These are phyloP conservation scores for Limnephilus lunatus DNA, from an alignment of 2,888 invertebrate species.

Conservation along the genomic window DNA sequence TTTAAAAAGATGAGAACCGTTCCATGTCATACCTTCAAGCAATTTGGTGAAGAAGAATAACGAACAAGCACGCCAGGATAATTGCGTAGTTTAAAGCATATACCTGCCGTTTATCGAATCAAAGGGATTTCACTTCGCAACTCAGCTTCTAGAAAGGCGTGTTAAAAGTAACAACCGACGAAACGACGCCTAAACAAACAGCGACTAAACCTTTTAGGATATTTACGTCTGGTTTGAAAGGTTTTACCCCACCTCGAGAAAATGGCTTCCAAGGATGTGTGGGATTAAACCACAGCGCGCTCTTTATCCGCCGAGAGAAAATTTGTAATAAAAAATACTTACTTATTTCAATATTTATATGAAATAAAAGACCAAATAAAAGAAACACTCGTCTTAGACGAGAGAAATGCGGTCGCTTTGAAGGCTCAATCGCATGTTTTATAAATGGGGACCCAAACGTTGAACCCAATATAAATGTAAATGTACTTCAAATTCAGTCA, in stretches of 20 bases:
- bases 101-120: neutral
- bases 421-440: slow-evolving; percentile 36
- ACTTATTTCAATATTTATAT: neutral
- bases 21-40: neutral
- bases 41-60: neutral
- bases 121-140: neutral
- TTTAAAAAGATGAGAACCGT: too few species aligned
- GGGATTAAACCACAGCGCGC: neutral
- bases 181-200: slow-evolving; percentile 23
- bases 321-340: slow-evolving; percentile 20
- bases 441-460: slow-evolving; percentile 31
- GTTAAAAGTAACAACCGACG: slow-evolving; percentile 12
- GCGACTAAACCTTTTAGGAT: slow-evolving; percentile 30
- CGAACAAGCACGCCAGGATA: neutral
- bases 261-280: neutral
- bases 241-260: slow-evolving; percentile 22
- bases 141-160: neutral
- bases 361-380: slow-evolving; percentile 19
- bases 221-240: slow-evolving; percentile 26
- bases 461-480: slow-evolving; percentile 51
- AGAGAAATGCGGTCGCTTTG: slow-evolving; percentile 11
- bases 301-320: neutral
- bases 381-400: neutral
- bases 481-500: slow-evolving; percentile 32
- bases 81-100: neutral